Conservation (phyloP, 2,113 vertebrate species). For the Bufo gargarizans region DNA sequence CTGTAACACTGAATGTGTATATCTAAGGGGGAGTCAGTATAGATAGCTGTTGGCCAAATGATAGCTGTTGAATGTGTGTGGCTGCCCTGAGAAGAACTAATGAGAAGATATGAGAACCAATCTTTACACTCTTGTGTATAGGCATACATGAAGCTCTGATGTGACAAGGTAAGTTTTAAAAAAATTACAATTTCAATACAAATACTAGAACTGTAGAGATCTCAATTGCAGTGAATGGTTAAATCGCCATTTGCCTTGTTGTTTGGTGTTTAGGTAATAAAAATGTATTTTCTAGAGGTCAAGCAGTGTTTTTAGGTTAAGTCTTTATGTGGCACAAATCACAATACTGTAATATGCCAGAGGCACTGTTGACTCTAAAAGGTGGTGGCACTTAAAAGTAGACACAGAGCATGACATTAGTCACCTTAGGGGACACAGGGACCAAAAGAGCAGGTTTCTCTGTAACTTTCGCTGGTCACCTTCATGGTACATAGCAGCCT, state of each 20-base stretch:
- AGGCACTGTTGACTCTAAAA: slow-evolving; percentile 14
- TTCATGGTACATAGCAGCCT: slow-evolving; percentile 35
- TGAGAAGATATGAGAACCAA: not conserved
- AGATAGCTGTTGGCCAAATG: no score
- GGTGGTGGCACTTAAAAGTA: slow-evolving; percentile 43
- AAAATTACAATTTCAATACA: not conserved
- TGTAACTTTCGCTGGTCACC: slow-evolving; percentile 36
- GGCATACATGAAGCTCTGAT: not conserved
- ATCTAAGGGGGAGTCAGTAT: no score
- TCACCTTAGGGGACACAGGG: slow-evolving; percentile 47
- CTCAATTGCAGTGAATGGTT: not conserved
- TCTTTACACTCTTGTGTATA: not conserved
- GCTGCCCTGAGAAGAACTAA: not conserved
- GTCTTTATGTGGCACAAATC: not conserved
- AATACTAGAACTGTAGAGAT: not conserved
- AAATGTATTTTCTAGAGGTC: slow-evolving; percentile 3
- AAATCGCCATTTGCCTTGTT: not conserved
- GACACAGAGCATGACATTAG: slow-evolving; percentile 19
- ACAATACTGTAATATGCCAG: slow-evolving; percentile 8
- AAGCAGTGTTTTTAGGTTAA: slow-evolving; percentile 20
- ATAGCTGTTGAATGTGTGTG: no score
- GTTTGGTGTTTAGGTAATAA: not conserved
- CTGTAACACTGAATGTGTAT: no score
- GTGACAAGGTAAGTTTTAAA: not conserved
- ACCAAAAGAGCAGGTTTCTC: slow-evolving; percentile 25